Evolutionary conservation across 92 coral and sea anemone genomes (phyloP).

Genomic region (Paramuricea clavata): DNA sequence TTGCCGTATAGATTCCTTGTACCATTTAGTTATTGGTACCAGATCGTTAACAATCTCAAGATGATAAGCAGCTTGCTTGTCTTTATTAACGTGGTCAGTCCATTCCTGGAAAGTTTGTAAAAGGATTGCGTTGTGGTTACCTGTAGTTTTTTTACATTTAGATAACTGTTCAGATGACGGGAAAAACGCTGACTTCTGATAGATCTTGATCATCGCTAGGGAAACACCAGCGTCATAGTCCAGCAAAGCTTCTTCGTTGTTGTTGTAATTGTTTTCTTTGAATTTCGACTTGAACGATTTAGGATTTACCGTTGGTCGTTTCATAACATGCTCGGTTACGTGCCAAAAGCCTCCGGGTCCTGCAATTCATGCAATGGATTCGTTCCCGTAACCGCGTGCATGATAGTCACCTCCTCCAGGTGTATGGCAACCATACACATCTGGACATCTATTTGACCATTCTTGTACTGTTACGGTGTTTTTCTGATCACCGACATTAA

Average conservation of each 20-base stretch:
- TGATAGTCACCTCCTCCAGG: conserved; percentile 41
- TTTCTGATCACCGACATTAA: conserved; percentile 38
- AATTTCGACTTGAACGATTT: neutral
- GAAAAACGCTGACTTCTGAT: conserved; percentile 31
- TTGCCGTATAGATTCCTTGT: conserved; percentile 49
- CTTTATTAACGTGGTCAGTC: no score
- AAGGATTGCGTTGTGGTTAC: no score
- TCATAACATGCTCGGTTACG: neutral
- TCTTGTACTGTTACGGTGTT: conserved; percentile 29
- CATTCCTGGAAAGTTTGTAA: no score
- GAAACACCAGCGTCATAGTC: conserved; percentile 60
- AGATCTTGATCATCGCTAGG: conserved; percentile 55
- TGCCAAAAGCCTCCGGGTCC: conserved; percentile 44
- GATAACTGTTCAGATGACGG: no score
- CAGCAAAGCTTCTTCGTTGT: conserved; percentile 54
- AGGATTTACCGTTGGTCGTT: conserved; percentile 38
- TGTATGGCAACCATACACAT: conserved; percentile 28
- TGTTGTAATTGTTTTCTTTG: no score
- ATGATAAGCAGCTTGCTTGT: no score
- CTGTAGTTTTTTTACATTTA: no score
- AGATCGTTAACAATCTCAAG: conserved; percentile 45
- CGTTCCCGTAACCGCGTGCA: conserved; percentile 1
- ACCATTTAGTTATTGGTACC: conserved; percentile 64
- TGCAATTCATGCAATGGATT: conserved; percentile 30
- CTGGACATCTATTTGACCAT: conserved; percentile 22